Evolutionary conservation across 2,113 vertebrate genomes (phyloP), one percentile per base, ranked within the genome.

Genomic region (Triplophysa dalaica): DNA sequence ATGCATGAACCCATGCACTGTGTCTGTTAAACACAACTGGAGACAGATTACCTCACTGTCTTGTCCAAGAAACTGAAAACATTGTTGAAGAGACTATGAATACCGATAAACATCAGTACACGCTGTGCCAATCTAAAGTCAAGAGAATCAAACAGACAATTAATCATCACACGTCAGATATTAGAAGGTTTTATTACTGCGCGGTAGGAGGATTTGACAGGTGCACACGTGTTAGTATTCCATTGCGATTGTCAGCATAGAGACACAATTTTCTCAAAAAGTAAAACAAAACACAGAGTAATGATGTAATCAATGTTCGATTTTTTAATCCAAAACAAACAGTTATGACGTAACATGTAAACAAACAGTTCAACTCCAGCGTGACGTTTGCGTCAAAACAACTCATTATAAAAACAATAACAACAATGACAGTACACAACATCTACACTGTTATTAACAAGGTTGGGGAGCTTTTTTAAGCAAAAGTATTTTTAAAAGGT

Each of bases 41-140:
- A 74, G 33, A 43, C 17, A 19, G 1, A 75, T 87, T 87, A 93
- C 91, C 88, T 91, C 11, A 91, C 9, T 2, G 88, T 86, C 22
- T 74, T 78, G 68, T 90, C 89, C 86, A 92, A 76, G 41, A 87
- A 90, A 81, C 73, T 77, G 88, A 90, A 84, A 81, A 82, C 19
- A 75, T 76, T 86, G 81, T 78, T 85, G 84, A 84, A 84, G 76
- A 93, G 60, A 26, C 78, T 77, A 75, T 80, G 77, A 72, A 84
- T 76, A 56, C 86, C 87, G 8, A 86, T 77, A 45, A 73, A 80
- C 52, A 85, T 87, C 82, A 90, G 33, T 70, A 86, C 38, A 61
- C 85, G 86, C 14, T 87, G 84, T 43, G 87, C 66, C 33, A 84
- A 13, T 86, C 92, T 92, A 84, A 52, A 85, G 74, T 48, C 79